These are phyloP conservation scores for Fistularia commersonii DNA, from an alignment of 2,797 vertebrate species.

Conservation along the genomic window DNA sequence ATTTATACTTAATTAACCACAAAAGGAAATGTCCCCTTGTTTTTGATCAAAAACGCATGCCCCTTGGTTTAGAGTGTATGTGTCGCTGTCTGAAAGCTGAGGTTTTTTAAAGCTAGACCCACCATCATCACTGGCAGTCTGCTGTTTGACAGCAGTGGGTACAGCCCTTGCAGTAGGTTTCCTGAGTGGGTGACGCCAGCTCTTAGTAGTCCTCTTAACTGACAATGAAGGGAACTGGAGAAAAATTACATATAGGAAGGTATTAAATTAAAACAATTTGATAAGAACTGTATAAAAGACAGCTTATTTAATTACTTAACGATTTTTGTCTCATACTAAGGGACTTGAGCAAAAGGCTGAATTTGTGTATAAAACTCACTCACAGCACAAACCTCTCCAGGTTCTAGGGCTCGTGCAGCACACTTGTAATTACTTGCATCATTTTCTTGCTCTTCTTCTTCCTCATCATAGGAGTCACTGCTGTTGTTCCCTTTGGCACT, in stretches of 20 bases:
- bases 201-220: conserved; percentile 82
- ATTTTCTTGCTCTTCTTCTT: conserved; percentile 66
- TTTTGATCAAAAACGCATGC: conserved; percentile 26
- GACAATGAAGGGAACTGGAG: conserved; percentile 65
- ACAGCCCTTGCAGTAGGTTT: conserved; percentile 89
- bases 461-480: conserved; percentile 63
- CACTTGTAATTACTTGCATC: conserved; percentile 69
- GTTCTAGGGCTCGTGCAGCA: conserved; percentile 73
- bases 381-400: conserved; percentile 75
- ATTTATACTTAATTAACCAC: conserved; percentile 22
- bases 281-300: background rate
- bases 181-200: conserved; percentile 90
- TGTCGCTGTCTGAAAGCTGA: conserved; percentile 7
- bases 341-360: conserved; percentile 15
- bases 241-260: conserved; percentile 20
- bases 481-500: conserved; percentile 50
- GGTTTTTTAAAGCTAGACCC: conserved; percentile 24
- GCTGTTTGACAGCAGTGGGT: conserved; percentile 89
- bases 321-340: no score
- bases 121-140: conserved; percentile 88
- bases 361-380: conserved; percentile 39
- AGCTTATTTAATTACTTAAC: no score
- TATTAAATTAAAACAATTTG: conserved; percentile 9
- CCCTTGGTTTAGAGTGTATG: conserved; percentile 15
- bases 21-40: conserved; percentile 33